A percentile compares a stretch with the other conserved stretches of the same genome.
phyloP scores from a whole-genome alignment of 2,113 vertebrate species.

The Herpailurus yagouaroundi region DNA sequence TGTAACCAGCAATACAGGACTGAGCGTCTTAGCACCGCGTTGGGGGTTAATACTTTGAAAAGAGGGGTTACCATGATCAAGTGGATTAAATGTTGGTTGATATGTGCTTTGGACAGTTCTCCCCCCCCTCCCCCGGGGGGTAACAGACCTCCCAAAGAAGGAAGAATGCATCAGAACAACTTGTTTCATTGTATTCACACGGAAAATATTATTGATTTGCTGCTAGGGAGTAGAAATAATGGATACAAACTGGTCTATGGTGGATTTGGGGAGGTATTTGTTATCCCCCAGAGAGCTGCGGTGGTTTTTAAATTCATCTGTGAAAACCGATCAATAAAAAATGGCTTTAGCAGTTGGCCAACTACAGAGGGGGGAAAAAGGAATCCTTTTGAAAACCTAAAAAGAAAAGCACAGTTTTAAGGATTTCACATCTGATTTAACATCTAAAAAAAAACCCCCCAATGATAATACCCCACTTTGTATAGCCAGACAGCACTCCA shows the following conservation, averaged over 20 bases:
- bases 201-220: slow-evolving; percentile 73
- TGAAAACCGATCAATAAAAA: slow-evolving; percentile 83
- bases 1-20: not conserved
- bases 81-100: slow-evolving; percentile 47
- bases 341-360: slow-evolving; percentile 71
- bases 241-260: slow-evolving; percentile 58
- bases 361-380: slow-evolving; percentile 29
- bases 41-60: not conserved
- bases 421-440: slow-evolving; percentile 91
- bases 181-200: slow-evolving; percentile 43
- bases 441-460: slow-evolving; percentile 79
- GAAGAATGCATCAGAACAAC: slow-evolving; percentile 31
- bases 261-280: slow-evolving; percentile 54
- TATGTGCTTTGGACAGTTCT: not conserved
- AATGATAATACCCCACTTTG: slow-evolving; percentile 79
- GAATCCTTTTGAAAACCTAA: slow-evolving; percentile 79
- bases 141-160: slow-evolving; percentile 7
- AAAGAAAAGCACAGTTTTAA: slow-evolving; percentile 80
- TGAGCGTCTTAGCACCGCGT: not conserved
- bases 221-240: slow-evolving; percentile 74
- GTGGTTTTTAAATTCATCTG: slow-evolving; percentile 76
- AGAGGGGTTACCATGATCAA: slow-evolving; percentile 24
- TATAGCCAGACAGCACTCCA: slow-evolving; percentile 81
- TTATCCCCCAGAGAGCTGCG: slow-evolving; percentile 60
- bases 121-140: not conserved